A percentile compares a stretch with the other conserved stretches of the same genome.
These are phyloP conservation scores for Shinisaurus crocodilurus DNA, from an alignment of 2,113 vertebrate genomes.

Conservation along the genomic window DNA sequence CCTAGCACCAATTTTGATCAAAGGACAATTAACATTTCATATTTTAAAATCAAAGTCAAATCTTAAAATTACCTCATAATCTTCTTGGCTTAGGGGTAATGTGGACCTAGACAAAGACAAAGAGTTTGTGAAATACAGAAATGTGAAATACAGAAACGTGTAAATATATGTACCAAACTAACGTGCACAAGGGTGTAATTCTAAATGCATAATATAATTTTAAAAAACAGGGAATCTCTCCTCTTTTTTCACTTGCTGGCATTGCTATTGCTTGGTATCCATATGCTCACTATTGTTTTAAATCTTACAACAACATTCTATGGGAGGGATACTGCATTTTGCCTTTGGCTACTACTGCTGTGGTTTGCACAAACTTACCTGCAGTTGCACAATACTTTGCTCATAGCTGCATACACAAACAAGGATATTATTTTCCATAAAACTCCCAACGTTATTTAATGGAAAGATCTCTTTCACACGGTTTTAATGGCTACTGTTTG, in stretches of 20 bases:
- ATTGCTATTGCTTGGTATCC: neutral
- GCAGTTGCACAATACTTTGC: neutral
- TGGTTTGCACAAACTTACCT: neutral
- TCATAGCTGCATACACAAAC: neutral
- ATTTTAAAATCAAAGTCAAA: constrained; percentile 30
- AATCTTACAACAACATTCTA: neutral
- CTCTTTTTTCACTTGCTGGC: neutral
- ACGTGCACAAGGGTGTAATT: neutral
- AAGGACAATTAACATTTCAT: constrained; percentile 31
- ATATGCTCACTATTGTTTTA: neutral
- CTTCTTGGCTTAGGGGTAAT: constrained; percentile 85
- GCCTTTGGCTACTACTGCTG: constrained; percentile 2
- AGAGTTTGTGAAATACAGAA: constrained; percentile 29
- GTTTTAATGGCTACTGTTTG: constrained; percentile 18
- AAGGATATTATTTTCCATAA: neutral
- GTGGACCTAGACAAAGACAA: constrained; percentile 83
- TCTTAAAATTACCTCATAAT: constrained; percentile 86
- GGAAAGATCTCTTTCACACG: neutral
- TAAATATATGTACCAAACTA: constrained; percentile 11
- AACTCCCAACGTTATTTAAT: neutral
- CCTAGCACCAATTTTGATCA: neutral
- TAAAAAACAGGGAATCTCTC: neutral
- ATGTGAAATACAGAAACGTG: neutral
- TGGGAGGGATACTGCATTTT: neutral
- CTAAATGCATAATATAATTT: neutral